Percentiles rank a stretch among this genome's conserved stretches.
Conservation (phyloP, 2,888 invertebrate species). For the Drosophila meridiana region DNA sequence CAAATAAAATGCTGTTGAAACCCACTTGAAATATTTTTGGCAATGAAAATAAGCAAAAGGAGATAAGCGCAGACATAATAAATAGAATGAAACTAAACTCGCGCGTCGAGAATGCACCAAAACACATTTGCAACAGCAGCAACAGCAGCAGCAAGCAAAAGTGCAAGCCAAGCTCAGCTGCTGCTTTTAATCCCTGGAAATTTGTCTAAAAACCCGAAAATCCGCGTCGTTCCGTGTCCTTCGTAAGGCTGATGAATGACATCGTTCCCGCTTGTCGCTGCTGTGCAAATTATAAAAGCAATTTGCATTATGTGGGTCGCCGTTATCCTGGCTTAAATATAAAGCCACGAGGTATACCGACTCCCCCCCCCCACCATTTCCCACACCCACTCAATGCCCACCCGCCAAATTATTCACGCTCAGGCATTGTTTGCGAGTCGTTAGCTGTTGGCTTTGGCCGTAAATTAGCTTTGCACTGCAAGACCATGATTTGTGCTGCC, state of each 20-base stretch:
- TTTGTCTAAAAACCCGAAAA: conserved; percentile 65
- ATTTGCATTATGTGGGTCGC: conserved; percentile 81
- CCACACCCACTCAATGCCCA: not conserved
- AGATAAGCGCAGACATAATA: conserved; percentile 66
- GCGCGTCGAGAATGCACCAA: conserved; percentile 62
- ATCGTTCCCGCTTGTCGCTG: conserved; percentile 38
- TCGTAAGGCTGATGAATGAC: conserved; percentile 72
- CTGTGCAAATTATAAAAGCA: conserved; percentile 83
- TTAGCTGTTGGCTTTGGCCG: conserved; percentile 19
- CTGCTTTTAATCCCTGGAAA: conserved; percentile 63
- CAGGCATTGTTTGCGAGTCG: conserved; percentile 26
- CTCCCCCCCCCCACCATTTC: too few relatives aligned
- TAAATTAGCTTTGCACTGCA: conserved; percentile 36
- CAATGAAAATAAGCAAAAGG: conserved; percentile 62
- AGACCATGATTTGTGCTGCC: conserved; percentile 30
- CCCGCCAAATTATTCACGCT: conserved; percentile 40
- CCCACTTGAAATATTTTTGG: conserved; percentile 79
- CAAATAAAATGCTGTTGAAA: conserved; percentile 70
- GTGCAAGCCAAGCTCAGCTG: conserved; percentile 33
- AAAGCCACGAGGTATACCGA: conserved; percentile 18
- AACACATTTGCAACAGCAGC: conserved; percentile 51
- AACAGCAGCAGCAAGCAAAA: conserved; percentile 11
- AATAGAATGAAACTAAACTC: conserved; percentile 71
- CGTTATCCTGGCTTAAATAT: conserved; percentile 35
- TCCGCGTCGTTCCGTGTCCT: conserved; percentile 42